phyloP scores from a whole-genome alignment of 2,888 invertebrate species.

The Lingula anatina region DNA sequence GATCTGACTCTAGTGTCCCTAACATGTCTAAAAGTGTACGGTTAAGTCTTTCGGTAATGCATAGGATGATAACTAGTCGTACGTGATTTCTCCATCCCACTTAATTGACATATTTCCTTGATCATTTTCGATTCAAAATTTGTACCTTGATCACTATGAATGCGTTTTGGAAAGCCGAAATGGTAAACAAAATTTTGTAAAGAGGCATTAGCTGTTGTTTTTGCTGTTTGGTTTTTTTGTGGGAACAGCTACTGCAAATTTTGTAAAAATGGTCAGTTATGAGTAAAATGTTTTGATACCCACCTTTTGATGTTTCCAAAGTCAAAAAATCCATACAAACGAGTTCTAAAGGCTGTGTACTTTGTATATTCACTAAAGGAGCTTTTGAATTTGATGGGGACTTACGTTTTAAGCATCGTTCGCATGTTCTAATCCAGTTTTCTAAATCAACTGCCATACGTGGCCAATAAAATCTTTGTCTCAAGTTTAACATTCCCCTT shows the following conservation, averaged over 20 bases:
- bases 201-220: constrained; percentile 6
- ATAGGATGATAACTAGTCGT: constrained; percentile 6
- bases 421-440: not conserved
- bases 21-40: constrained; percentile 7
- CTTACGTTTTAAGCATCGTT: not conserved
- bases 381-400: not conserved
- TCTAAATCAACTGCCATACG: not conserved
- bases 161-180: constrained; percentile 6
- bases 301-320: constrained; percentile 4
- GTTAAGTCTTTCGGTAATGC: constrained; percentile 3
- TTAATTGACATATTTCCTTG: constrained; percentile 2
- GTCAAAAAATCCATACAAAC: constrained; percentile 8
- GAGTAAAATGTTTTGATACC: constrained; percentile 2
- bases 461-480: not conserved
- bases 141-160: constrained; percentile 12
- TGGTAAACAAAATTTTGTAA: constrained; percentile 4
- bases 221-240: constrained; percentile 7
- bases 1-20: constrained; percentile 3
- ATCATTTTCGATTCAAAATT: constrained; percentile 7
- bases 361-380: not conserved
- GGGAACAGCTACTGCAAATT: constrained; percentile 4
- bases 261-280: constrained; percentile 5
- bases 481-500: not conserved
- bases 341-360: constrained; percentile 4
- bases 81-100: constrained; percentile 9